Conservation (phyloP, 1,140 invertebrate genomes). For the Drosophila sproati region DNA sequence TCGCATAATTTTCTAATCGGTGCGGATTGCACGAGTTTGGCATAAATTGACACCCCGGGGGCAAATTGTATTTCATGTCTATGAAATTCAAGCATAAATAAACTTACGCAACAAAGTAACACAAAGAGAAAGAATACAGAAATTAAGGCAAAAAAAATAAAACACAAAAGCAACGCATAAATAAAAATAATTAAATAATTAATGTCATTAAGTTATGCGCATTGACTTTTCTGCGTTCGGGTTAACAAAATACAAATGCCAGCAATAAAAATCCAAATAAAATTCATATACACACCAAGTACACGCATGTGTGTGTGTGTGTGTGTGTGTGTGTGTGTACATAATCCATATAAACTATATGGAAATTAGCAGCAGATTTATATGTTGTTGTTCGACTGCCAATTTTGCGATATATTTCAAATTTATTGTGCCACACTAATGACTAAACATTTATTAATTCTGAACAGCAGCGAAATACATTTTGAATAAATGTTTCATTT, state of each 20-base stretch:
- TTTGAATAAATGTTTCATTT: conserved; percentile 24
- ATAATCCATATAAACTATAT: conserved; percentile 68
- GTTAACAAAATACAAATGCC: conserved; percentile 38
- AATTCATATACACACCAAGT: conserved; percentile 13
- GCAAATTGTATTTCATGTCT: conserved; percentile 45
- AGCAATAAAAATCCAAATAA: conserved; percentile 26
- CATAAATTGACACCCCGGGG: conserved; percentile 47
- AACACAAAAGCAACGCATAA: conserved; percentile 59
- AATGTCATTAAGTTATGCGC: conserved; percentile 76
- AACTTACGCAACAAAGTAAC: background rate
- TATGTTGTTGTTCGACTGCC: conserved; percentile 39
- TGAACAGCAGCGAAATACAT: background rate
- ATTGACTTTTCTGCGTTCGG: conserved; percentile 24
- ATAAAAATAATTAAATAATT: conserved; percentile 83
- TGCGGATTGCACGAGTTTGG: conserved; percentile 26
- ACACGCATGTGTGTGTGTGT: background rate
- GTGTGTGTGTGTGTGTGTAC: conserved; percentile 24
- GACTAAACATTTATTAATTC: conserved; percentile 77
- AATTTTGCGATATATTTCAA: conserved; percentile 57
- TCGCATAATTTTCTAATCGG: conserved; percentile 67
- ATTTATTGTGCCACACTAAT: conserved; percentile 70
- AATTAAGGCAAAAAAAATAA: conserved; percentile 14
- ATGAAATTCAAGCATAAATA: conserved; percentile 47
- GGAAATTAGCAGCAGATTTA: conserved; percentile 63
- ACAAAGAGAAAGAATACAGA: background rate